Evolutionary conservation across 2,113 vertebrate genomes (phyloP).

Genomic region (Heliornis fulica): DNA sequence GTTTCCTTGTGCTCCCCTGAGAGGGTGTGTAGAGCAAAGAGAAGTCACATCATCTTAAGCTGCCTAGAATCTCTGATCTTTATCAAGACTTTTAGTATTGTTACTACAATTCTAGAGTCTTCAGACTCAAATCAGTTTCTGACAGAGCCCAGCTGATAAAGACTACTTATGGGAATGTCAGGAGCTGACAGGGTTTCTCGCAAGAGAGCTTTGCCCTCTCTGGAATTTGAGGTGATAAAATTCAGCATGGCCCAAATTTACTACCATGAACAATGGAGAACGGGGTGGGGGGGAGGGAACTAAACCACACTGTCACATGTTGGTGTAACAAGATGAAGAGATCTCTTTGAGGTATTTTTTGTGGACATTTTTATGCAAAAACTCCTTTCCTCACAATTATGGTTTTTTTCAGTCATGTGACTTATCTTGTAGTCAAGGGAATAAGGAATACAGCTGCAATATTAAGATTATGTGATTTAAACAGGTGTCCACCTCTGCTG

Average conservation of each 20-base stretch:
- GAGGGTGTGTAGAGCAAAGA: background rate
- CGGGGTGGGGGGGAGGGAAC: too few species aligned
- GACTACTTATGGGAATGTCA: background rate
- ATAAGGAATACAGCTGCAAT: background rate
- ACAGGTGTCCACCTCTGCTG: constrained; percentile 92
- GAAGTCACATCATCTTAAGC: background rate
- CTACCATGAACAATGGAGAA: background rate
- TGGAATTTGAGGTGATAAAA: background rate
- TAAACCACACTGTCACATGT: too few species aligned
- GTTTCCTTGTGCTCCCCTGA: background rate
- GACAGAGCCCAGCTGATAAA: background rate
- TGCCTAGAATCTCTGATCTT: background rate
- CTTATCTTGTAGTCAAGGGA: background rate
- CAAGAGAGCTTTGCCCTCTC: background rate
- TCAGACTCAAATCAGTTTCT: background rate
- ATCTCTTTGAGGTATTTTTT: background rate
- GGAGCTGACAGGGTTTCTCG: background rate
- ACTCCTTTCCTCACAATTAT: background rate
- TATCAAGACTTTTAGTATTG: background rate
- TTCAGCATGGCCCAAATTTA: background rate
- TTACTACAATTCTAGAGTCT: background rate
- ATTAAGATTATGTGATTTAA: constrained; percentile 10
- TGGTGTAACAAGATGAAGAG: background rate
- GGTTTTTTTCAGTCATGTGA: background rate
- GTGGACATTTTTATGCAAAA: background rate